Percentiles rank a stretch among this genome's conserved stretches.
Evolutionary conservation across 2,797 vertebrate species (phyloP).

Genomic region (Chrysocyon brachyurus): DNA sequence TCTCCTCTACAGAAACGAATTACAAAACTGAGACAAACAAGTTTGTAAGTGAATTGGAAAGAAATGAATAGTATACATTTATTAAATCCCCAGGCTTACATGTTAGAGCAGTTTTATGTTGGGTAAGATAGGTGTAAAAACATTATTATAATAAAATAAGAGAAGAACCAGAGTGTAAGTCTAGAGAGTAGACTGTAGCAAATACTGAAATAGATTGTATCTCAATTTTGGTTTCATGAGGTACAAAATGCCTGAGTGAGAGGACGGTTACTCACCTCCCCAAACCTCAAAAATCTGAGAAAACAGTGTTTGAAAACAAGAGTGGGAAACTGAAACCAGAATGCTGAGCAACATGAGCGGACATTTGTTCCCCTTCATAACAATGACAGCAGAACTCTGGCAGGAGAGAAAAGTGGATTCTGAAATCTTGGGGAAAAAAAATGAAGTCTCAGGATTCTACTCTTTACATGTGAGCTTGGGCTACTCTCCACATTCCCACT

Average conservation of each 20-base stretch:
- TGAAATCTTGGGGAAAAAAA: too few species aligned
- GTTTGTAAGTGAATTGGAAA: background rate
- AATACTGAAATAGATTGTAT: background rate
- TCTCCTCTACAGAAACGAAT: background rate
- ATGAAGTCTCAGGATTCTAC: background rate
- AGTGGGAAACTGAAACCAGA: background rate
- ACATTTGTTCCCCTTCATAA: fast-evolving
- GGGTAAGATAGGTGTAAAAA: background rate
- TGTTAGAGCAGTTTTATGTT: background rate
- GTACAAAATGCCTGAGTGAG: background rate
- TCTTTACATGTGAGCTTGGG: background rate
- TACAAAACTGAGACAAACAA: background rate
- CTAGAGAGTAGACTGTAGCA: background rate
- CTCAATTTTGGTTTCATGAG: background rate
- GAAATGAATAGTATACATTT: background rate
- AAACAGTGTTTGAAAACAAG: background rate
- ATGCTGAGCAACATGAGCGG: background rate
- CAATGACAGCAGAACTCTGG: background rate
- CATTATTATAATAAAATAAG: background rate
- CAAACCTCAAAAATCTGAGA: background rate
- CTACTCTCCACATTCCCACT: background rate
- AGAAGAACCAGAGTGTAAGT: background rate
- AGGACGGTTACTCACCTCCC: background rate
- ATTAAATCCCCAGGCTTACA: background rate
- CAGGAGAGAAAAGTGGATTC: background rate